phyloP scores from a whole-genome alignment of 2,888 invertebrate genomes.

The Capitulum mitella region DNA sequence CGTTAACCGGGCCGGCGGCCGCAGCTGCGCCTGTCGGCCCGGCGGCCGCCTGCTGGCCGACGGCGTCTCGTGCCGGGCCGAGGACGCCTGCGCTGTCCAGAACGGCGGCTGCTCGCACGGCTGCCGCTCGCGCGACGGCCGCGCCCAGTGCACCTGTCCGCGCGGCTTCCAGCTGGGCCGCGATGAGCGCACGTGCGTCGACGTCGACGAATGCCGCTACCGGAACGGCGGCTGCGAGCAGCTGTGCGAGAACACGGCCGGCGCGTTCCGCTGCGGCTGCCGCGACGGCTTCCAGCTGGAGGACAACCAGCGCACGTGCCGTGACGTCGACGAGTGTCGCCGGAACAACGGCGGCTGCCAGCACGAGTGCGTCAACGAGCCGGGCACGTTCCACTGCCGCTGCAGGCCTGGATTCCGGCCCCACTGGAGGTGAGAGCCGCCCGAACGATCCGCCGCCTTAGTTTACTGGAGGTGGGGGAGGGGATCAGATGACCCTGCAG shows the following conservation, averaged over 20 bases:
- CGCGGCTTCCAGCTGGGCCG: slow-evolving; percentile 23
- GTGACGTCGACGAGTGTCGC: slow-evolving; percentile 44
- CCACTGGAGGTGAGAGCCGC: slow-evolving; percentile 2
- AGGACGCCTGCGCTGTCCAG: neutral
- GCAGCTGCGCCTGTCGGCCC: slow-evolving; percentile 27
- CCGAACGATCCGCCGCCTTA: too few species aligned
- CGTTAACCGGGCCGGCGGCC: slow-evolving; percentile 43
- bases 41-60: slow-evolving; percentile 25
- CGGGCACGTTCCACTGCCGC: neutral
- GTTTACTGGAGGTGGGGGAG: too few species aligned
- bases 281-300: slow-evolving; percentile 68
- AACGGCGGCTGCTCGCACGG: slow-evolving; percentile 9
- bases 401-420: neutral
- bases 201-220: slow-evolving; percentile 52
- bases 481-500: too few species aligned
- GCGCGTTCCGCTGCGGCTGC: slow-evolving; percentile 78
- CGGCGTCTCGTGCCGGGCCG: neutral
- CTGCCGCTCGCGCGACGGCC: neutral
- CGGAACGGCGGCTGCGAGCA: slow-evolving; percentile 58
- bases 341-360: slow-evolving; percentile 51
- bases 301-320: slow-evolving; percentile 42
- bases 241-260: slow-evolving; percentile 62
- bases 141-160: slow-evolving; percentile 1
- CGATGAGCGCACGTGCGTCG: slow-evolving; percentile 45
- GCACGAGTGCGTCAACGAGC: slow-evolving; percentile 9